Conservation (phyloP, 2,888 invertebrate genomes). For the Rhagophthalmus giganteus region DNA sequence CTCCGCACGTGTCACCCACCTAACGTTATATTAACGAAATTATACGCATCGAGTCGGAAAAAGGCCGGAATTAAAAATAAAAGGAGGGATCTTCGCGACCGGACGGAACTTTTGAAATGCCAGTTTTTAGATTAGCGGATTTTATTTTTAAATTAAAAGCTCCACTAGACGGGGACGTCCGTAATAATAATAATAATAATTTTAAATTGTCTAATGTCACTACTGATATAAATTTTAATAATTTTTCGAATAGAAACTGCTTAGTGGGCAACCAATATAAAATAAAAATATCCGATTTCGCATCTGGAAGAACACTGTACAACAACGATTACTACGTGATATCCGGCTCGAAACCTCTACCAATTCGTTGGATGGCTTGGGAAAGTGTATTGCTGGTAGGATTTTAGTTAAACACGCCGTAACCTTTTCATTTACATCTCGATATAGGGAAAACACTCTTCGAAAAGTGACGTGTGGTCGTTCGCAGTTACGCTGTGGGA, state of each 20-base stretch:
- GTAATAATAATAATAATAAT: too few species aligned
- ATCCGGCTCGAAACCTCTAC: constrained; percentile 70
- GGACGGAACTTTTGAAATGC: too few species aligned
- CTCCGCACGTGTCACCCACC: too few species aligned
- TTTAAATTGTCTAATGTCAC: too few species aligned
- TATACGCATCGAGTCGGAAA: too few species aligned
- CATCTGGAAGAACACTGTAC: constrained; percentile 71
- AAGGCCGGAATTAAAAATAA: too few species aligned
- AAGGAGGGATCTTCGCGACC: too few species aligned
- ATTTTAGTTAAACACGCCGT: background rate
- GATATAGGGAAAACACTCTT: constrained; percentile 74
- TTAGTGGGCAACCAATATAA: constrained; percentile 74
- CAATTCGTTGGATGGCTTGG: constrained; percentile 89
- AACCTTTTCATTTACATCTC: constrained; percentile 4
- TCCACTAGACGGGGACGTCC: too few species aligned
- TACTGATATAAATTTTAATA: too few species aligned
- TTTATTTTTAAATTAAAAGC: too few species aligned
- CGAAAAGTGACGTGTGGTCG: constrained; percentile 87
- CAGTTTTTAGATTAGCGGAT: too few species aligned
- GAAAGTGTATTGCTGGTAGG: constrained; percentile 75
- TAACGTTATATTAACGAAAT: too few species aligned
- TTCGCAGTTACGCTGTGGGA: constrained; percentile 89
- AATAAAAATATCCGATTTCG: constrained; percentile 76
- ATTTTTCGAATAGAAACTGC: constrained; percentile 85
- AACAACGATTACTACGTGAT: constrained; percentile 78